Conservation (phyloP, 2,888 invertebrate genomes). For the Epistrophe eligans region DNA sequence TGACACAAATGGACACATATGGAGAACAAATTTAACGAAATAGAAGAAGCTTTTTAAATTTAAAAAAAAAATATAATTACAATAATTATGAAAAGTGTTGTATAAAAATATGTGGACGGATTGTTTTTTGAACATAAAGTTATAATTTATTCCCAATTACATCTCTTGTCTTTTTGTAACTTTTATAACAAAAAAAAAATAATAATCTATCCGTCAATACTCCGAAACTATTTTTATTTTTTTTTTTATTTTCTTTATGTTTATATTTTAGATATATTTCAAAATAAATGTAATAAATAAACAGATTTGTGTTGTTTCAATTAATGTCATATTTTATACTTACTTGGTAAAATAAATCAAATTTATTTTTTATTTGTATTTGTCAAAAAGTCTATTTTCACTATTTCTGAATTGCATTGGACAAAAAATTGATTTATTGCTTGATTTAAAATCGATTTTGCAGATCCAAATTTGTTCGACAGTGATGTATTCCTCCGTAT, state of each 20-base stretch:
- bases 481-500: too few relatives aligned
- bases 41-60: too few relatives aligned
- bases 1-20: neutral
- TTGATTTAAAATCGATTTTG: too few relatives aligned
- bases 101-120: neutral
- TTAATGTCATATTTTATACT: too few relatives aligned
- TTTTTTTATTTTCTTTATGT: neutral
- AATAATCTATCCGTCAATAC: neutral
- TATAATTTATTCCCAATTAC: neutral
- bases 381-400: too few relatives aligned
- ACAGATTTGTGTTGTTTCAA: neutral
- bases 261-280: constrained; percentile 1
- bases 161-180: neutral
- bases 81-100: neutral
- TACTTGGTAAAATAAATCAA: too few relatives aligned
- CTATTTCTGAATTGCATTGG: too few relatives aligned
- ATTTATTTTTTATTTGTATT: too few relatives aligned
- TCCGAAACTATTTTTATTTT: constrained; percentile 1
- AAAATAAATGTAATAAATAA: constrained; percentile 6
- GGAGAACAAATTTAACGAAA: neutral
- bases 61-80: neutral
- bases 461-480: too few relatives aligned
- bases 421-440: too few relatives aligned
- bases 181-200: neutral
- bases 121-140: neutral